Conservation (phyloP, 2,113 vertebrate genomes). For the Ammospiza caudacuta region DNA sequence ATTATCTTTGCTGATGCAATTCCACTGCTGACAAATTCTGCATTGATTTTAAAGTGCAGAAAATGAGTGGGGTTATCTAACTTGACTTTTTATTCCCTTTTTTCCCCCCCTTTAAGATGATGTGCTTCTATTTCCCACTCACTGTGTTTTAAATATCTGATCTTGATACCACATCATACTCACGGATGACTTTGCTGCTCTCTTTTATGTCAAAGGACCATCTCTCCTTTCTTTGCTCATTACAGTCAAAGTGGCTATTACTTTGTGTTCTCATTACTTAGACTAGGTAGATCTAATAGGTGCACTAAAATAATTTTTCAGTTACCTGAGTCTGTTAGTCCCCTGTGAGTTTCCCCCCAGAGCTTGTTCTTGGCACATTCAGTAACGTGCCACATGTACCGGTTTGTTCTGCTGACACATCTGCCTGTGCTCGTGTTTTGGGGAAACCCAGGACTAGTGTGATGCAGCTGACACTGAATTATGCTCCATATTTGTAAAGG, state of each 20-base stretch:
- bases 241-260: background rate
- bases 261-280: background rate
- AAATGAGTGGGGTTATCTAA: background rate
- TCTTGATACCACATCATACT: background rate
- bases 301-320: background rate
- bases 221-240: background rate
- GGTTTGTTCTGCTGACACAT: background rate
- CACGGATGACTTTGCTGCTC: background rate
- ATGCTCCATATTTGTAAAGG: background rate
- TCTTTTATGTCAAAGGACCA: background rate
- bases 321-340: background rate
- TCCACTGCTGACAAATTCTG: background rate
- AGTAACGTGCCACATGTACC: accelerated
- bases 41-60: background rate
- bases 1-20: background rate
- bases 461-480: background rate
- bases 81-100: background rate
- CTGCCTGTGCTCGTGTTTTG: background rate
- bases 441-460: background rate
- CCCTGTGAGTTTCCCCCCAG: background rate
- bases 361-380: background rate
- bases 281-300: background rate
- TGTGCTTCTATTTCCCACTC: background rate
- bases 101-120: background rate
- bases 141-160: background rate